Percentiles rank a stretch among this genome's conserved stretches.
Evolutionary conservation across 2,797 vertebrate species (phyloP).

Genomic region (Tenualosa thibaudeaui): DNA sequence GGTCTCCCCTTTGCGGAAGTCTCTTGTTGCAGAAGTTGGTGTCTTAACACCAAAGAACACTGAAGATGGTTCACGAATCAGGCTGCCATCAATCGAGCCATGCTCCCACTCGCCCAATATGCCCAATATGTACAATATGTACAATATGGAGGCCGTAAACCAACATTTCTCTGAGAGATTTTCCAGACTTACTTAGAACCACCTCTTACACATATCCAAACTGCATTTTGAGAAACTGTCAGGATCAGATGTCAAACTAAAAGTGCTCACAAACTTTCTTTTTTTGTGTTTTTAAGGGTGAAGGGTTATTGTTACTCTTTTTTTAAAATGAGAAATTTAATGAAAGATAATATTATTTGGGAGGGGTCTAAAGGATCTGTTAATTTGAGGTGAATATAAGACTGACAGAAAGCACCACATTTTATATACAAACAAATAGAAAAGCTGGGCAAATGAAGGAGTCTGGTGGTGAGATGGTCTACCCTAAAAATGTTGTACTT

Average conservation of each 20-base stretch:
- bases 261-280: not conserved
- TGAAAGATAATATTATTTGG: not conserved
- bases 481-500: not conserved
- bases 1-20: not conserved
- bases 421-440: not conserved
- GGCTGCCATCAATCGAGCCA: not conserved
- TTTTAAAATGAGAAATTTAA: not conserved
- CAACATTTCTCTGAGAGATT: conserved; percentile 6
- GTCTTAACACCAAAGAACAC: not conserved
- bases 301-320: not conserved
- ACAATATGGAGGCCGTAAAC: not conserved
- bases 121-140: no score
- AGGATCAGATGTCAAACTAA: not conserved
- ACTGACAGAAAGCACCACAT: not conserved
- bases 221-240: not conserved
- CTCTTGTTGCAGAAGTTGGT: not conserved
- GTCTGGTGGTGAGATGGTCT: not conserved
- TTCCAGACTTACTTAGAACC: conserved; percentile 1
- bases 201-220: not conserved
- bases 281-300: not conserved
- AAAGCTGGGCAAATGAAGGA: not conserved
- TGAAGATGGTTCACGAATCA: not conserved
- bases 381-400: not conserved
- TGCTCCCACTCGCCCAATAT: not conserved
- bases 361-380: not conserved